Base-by-base conservation (phyloP, 2,113 vertebrate species). In the Columba livia region DNA sequence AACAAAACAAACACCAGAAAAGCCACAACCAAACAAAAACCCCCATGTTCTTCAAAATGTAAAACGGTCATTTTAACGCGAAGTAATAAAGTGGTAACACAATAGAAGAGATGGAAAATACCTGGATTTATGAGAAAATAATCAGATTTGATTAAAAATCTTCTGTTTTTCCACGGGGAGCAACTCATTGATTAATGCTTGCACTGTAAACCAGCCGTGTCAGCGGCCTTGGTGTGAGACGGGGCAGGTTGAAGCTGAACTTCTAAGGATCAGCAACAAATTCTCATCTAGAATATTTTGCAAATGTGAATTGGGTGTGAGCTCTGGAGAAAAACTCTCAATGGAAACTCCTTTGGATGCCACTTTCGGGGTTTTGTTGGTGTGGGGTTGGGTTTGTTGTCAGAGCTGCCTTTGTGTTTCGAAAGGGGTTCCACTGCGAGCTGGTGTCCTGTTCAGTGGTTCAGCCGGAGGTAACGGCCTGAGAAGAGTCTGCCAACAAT, bases 161-260 rank as follows among this genome's bases (percentile, higher is more conserved):
- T 28, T 54, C 21, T 10, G 14, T 23, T 61, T 71, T 70, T n/a
- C 11, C 7, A 1, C 14, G 20, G 28, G 62, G 65, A 79, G 32
- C 47, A 62, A 5, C 8, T 47, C 12, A 6, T 4, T 16, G 28
- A 17, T 48, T 81, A 28, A 6, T 70, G 40, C 23, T 66, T 51
- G 40, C n/a, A 2, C 13, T 34, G 0, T 7, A 3, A n/a, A 64
- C 0, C 48, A 64, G 0, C 48, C 1, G 0, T 14, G 8, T 7
- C 3, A 42, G 40, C 61, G 61, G 19, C 24, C 4, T 11, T 54
- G 29, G 13, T 47, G 50, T 42, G 23, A 61, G 1, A 24, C 25
- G 31, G 6, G 48, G 19, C 26, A 0, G 31, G 69, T 71, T 60
- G 69, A 73, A 80, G 7, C 32, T 51, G 64, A 70, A 44, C n/a